Base-by-base conservation (phyloP, 2,113 vertebrate genomes). In the Misgurnus mizolepis region DNA sequence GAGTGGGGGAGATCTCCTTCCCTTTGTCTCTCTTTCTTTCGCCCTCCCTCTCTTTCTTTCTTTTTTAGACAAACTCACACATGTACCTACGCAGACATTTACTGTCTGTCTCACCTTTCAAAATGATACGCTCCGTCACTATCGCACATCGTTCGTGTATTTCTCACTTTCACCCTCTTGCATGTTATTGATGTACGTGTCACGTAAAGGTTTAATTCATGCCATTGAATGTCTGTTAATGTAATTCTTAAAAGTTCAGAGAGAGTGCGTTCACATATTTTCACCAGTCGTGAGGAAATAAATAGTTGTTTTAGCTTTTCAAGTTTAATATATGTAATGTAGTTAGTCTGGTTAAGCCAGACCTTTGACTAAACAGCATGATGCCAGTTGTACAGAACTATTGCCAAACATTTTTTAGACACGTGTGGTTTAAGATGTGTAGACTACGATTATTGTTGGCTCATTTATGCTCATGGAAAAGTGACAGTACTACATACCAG, bases 1-100 rank as follows among this genome's bases (percentile, higher is more conserved):
- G 66, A 75, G 69, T 80, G 73, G 80, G 80, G 73, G 79, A 82
- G 79, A 78, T 71, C 80, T 81, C 79, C 56, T 60, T 66, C 66
- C 45, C 69, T 75, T 70, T 55, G 18, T 39, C 40, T 82, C 67
- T 65, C 8, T 78, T 40, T 69, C 56, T 62, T 67, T 60, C 43
- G 47, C 40, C 15, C 55, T 80, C 47, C 60, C 43, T 53, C 45
- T 34, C 53, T 56, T 53, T 58, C 27, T 69, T n/a, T 73, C 70
- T 40, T 56, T 60, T 47, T 43, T 50, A 72, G 70, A 47, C 58
- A 62, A 53, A 73, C 41, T 75, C 72, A 75, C 58, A 75, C 41
- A 75, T 49, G 72, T 39, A 61, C 72, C 58, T 62, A 62, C 27
- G 17, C 56, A 62, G 72, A 64, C 43, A 62, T 67, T 78, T 10